Percentiles rank a stretch among this genome's conserved stretches.
These are phyloP conservation scores for Tapirus indicus DNA, from an alignment of 2,797 vertebrate species.

Conservation along the genomic window DNA sequence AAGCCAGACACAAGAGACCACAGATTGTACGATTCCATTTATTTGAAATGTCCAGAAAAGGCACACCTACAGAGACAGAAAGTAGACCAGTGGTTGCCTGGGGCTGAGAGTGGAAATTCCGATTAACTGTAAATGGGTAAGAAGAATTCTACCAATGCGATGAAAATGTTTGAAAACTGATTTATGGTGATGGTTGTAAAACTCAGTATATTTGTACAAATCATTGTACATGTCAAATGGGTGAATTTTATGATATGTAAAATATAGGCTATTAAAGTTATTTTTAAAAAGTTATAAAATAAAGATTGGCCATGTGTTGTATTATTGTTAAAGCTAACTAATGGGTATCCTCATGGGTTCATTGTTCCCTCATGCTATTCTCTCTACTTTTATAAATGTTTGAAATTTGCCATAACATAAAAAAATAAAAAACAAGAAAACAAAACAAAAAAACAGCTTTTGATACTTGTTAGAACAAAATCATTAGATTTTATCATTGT, in stretches of 20 bases:
- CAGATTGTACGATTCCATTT: not conserved
- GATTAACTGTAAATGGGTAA: not conserved
- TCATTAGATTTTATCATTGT: not conserved
- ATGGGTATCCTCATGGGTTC: not conserved
- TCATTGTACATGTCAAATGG: not conserved
- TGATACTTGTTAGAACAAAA: slow-evolving; percentile 32
- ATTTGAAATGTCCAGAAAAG: slow-evolving; percentile 1
- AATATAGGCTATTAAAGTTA: not conserved
- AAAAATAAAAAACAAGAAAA: slow-evolving; percentile 18
- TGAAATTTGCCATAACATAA: slow-evolving; percentile 14
- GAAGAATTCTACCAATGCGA: not conserved
- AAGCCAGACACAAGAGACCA: not conserved
- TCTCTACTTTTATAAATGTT: slow-evolving; percentile 42
- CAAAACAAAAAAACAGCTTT: slow-evolving; percentile 10
- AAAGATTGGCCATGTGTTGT: not conserved
- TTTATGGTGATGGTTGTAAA: not conserved
- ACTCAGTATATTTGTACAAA: slow-evolving; percentile 15
- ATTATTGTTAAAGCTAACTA: slow-evolving; percentile 33
- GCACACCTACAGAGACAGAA: not conserved
- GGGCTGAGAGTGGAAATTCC: not conserved
- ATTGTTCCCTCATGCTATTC: not conserved
- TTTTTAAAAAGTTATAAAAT: not conserved
- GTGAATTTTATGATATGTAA: slow-evolving; percentile 30
- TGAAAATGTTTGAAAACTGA: slow-evolving; percentile 28
- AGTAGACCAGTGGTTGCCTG: not conserved